Evolutionary conservation across 2,797 vertebrate genomes (phyloP), one percentile per base, ranked within the genome.

Genomic region (Argentina silus): DNA sequence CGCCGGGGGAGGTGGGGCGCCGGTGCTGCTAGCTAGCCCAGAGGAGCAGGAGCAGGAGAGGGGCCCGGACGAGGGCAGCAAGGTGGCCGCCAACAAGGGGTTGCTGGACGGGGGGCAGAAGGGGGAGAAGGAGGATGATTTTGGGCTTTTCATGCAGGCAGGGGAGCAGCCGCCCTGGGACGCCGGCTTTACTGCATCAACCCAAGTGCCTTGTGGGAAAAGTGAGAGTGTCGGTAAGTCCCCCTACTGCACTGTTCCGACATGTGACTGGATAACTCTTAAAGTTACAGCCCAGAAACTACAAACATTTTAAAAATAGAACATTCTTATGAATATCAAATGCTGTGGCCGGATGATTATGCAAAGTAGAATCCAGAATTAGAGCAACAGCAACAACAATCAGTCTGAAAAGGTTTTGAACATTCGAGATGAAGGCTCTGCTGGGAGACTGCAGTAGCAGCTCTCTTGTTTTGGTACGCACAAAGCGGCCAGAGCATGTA

Each of bases 81-180:
- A 78, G 5, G 88, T 90, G 91, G 91, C 80, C 76, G 21, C 87
- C 66, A 68, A 83, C 36, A 59, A 55, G 48, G 43, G 65, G 53
- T n/a, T 64, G 64, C 69, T 51, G n/a, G 76, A 73, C 50, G 50
- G 36, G 68, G 70, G 79, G 59, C 74, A 82, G 60, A 80, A 83
- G 73, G 81, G 78, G 69, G 78, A 81, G 55, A 80, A 81, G 44
- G 85, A 82, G 67, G 93, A 94, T 90, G 87, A 86, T 75, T 94
- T 94, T 79, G 93, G 94, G 61, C 86, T 89, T 15, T 95, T 95
- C 83, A 86, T 94, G 87, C 92, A 93, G 83, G 93, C 93, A 9
- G 90, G 90, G 62, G 91, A 79, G 45, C 88, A 87, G 64, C 79
- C 80, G 43, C 73, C 71, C 72, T 93, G 91, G 87, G 87, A 85